Conservation (phyloP, 2,888 invertebrate species). For the Gonocerus acuteangulatus region DNA sequence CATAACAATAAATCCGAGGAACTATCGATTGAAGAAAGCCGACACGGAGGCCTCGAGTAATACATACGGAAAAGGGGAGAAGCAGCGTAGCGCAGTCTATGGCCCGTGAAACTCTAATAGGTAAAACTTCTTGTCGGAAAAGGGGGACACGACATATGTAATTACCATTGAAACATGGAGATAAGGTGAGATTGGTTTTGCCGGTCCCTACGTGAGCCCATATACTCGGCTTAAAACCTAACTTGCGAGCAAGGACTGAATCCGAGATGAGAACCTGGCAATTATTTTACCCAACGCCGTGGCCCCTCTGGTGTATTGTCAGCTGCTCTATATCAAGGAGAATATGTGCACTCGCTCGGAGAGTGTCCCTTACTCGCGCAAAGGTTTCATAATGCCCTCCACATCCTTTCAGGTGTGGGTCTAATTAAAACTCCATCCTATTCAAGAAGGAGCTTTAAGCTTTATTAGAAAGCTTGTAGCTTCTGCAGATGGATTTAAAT, state of each 20-base stretch:
- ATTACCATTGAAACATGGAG: constrained; percentile 22
- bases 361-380: too few species aligned
- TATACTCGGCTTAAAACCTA: constrained; percentile 13
- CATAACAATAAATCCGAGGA: background rate
- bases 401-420: too few species aligned
- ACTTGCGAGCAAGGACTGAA: constrained; percentile 10
- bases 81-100: background rate
- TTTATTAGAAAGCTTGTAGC: too few species aligned
- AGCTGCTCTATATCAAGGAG: constrained; percentile 13
- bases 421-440: too few species aligned
- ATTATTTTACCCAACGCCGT: constrained; percentile 9
- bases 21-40: background rate
- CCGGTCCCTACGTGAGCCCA: constrained; percentile 16
- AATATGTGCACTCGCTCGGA: too few species aligned
- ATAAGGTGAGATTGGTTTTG: constrained; percentile 21
- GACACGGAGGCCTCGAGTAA: background rate
- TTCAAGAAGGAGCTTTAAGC: too few species aligned
- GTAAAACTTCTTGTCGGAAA: constrained; percentile 14
- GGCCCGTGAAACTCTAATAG: constrained; percentile 19
- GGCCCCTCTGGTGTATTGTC: constrained; percentile 1
- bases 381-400: too few species aligned
- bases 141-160: constrained; percentile 18
- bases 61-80: too few species aligned
- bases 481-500: too few species aligned
- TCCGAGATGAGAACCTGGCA: constrained; percentile 14